Evolutionary conservation across 2,113 vertebrate species (phyloP).

Genomic region (Ardeotis arabs): DNA sequence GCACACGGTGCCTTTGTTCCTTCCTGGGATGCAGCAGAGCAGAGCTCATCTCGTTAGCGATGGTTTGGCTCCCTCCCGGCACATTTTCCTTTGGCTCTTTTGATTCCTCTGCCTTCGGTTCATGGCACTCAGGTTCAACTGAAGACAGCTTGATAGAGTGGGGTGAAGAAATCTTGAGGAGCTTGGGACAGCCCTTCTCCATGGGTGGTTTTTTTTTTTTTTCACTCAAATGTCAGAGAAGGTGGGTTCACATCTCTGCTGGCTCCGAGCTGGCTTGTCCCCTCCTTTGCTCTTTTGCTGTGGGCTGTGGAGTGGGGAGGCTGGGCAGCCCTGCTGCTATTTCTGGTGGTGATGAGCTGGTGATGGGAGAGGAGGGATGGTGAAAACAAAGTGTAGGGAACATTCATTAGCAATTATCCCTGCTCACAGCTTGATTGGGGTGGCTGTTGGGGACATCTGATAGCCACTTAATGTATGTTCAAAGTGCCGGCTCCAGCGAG

Average conservation of each 20-base stretch:
- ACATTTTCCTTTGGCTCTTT: neutral
- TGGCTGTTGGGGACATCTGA: slow-evolving; percentile 24
- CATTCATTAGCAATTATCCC: slow-evolving; percentile 29
- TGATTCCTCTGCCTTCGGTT: neutral
- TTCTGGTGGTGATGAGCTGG: slow-evolving; percentile 1
- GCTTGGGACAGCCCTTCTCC: neutral
- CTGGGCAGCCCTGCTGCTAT: slow-evolving; percentile 36
- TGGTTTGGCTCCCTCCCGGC: neutral
- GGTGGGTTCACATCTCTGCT: neutral
- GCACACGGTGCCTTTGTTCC: slow-evolving; percentile 42
- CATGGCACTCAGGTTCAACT: accelerated
- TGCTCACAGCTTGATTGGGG: neutral
- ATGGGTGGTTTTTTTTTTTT: neutral
- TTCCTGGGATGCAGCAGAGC: neutral
- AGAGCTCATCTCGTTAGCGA: slow-evolving; percentile 1
- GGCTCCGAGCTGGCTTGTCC: neutral
- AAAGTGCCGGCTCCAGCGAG: accelerated
- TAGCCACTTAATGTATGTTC: neutral
- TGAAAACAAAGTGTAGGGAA: slow-evolving; percentile 5
- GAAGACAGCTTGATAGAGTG: neutral
- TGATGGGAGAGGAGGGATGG: neutral
- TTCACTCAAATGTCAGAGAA: neutral
- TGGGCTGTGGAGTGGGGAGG: slow-evolving; percentile 28
- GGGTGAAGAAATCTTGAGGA: neutral
- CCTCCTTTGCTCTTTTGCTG: slow-evolving; percentile 33